A percentile compares a stretch with the other conserved stretches of the same genome.
These are phyloP conservation scores for Nothocercus nigrocapillus DNA, from an alignment of 2,113 vertebrate genomes.

Conservation along the genomic window DNA sequence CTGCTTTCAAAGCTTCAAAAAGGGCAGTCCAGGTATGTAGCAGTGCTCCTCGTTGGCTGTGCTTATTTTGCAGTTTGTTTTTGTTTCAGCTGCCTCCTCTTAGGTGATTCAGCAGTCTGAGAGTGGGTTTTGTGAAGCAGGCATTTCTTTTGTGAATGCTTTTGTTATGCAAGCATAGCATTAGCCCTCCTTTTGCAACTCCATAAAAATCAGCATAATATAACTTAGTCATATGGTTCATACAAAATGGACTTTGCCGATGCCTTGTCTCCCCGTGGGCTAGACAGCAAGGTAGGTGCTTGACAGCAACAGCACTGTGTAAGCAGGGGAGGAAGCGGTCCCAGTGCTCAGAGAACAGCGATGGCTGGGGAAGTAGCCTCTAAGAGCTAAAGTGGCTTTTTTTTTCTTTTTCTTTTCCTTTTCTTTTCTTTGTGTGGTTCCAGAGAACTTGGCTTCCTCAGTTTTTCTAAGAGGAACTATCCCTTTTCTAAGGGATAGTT, in stretches of 20 bases:
- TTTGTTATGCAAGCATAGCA: conserved; percentile 33
- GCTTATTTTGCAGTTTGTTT: conserved; percentile 41
- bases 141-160: conserved; percentile 10
- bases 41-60: neutral
- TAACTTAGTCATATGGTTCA: neutral
- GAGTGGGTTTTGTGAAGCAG: neutral
- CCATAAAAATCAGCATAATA: conserved; percentile 2
- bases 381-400: neutral
- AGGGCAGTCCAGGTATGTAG: neutral
- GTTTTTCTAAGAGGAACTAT: neutral
- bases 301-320: neutral
- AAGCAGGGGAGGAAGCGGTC: neutral
- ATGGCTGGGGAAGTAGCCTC: neutral
- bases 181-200: neutral
- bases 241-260: neutral
- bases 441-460: neutral
- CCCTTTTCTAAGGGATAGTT: too few species aligned
- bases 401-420: accelerated
- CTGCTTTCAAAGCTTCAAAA: neutral
- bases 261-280: neutral
- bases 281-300: neutral
- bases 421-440: neutral
- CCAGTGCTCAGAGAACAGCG: neutral
- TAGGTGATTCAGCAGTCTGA: conserved; percentile 25
- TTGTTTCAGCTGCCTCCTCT: conserved; percentile 38